Percentiles rank a stretch among this genome's conserved stretches.
Conservation (phyloP, 2,888 invertebrate species). For the Andricus curvator region DNA sequence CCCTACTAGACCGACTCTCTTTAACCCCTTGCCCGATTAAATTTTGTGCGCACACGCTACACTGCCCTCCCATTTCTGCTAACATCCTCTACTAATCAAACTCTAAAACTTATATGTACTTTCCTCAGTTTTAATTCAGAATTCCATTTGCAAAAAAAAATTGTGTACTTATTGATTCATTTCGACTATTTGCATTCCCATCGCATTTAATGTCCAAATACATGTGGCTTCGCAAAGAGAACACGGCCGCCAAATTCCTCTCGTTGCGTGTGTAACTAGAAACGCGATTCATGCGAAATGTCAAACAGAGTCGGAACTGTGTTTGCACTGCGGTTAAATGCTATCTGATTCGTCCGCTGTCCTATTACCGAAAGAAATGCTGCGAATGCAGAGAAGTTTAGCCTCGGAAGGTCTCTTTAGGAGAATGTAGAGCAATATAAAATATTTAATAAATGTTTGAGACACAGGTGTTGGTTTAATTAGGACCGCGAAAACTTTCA, state of each 20-base stretch:
- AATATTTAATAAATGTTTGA: constrained; percentile 20
- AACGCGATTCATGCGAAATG: constrained; percentile 31
- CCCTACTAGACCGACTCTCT: constrained; percentile 1
- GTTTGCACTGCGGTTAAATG: constrained; percentile 38
- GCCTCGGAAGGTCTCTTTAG: constrained; percentile 8
- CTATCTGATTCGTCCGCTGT: constrained; percentile 40
- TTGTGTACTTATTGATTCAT: background rate
- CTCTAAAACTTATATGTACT: background rate
- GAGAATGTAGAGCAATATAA: constrained; percentile 19
- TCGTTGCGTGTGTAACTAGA: constrained; percentile 35
- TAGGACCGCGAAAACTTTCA: background rate
- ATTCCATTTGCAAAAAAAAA: background rate
- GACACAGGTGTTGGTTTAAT: constrained; percentile 14
- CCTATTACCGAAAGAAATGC: constrained; percentile 37
- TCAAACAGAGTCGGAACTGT: constrained; percentile 29
- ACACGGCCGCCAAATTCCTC: constrained; percentile 15
- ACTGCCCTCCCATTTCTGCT: background rate
- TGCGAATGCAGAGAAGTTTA: constrained; percentile 32
- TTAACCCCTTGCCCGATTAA: constrained; percentile 32
- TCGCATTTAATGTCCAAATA: background rate
- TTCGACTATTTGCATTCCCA: background rate
- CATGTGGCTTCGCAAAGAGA: background rate
- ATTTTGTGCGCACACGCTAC: constrained; percentile 2
- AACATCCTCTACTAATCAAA: background rate
- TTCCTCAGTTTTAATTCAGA: background rate